Evolutionary conservation across 2,113 vertebrate species (phyloP).

Genomic region (Arizona elegans): DNA sequence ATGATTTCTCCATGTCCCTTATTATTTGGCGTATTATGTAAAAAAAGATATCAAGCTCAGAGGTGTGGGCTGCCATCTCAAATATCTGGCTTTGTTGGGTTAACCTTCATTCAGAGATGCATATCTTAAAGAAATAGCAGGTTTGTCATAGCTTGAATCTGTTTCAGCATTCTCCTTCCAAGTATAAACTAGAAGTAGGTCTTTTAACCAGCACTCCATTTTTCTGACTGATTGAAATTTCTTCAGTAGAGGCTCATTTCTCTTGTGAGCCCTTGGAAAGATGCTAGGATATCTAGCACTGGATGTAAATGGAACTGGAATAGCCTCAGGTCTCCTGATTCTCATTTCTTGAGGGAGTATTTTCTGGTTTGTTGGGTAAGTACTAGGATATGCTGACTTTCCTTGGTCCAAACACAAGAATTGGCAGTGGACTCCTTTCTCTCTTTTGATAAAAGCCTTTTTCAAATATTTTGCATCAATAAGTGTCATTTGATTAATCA

Average conservation of each 20-base stretch:
- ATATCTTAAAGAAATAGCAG: not conserved
- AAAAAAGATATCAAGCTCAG: not conserved
- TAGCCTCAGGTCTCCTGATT: not conserved
- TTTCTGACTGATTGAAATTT: not conserved
- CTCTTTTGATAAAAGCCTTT: not conserved
- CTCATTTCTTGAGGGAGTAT: not conserved
- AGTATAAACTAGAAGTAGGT: not conserved
- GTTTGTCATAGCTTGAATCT: not conserved
- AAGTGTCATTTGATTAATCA: not conserved
- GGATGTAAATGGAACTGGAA: not conserved
- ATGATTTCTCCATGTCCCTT: not conserved
- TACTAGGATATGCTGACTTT: not conserved
- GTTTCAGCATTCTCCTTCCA: not conserved
- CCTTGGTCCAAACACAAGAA: not conserved
- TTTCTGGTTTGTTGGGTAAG: not conserved
- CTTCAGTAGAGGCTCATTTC: not conserved
- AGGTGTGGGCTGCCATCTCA: not conserved
- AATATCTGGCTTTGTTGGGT: not conserved
- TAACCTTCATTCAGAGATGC: not conserved
- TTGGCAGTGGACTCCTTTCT: not conserved
- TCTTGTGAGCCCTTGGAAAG: not conserved
- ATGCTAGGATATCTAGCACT: not conserved
- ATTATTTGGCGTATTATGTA: not conserved
- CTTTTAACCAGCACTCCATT: not conserved
- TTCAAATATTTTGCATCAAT: not conserved